These are phyloP conservation scores for Beaufortia kweichowensis DNA, from an alignment of 2,113 vertebrate genomes.

Conservation along the genomic window DNA sequence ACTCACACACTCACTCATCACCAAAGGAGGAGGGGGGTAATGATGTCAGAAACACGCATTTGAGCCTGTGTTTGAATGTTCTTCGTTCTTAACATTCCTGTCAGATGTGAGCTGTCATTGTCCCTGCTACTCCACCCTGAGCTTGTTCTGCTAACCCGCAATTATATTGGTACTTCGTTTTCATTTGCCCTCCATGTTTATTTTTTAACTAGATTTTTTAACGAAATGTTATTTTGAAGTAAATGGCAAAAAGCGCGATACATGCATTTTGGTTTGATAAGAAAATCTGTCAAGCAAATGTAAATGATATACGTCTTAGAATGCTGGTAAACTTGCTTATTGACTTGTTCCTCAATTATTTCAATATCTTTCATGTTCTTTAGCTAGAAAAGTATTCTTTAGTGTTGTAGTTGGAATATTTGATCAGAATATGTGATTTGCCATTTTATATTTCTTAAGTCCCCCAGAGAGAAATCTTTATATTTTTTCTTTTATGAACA, in stretches of 20 bases:
- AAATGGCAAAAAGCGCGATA: too few species aligned
- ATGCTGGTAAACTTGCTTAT: too few species aligned
- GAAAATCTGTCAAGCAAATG: background rate
- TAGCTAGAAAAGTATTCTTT: too few species aligned
- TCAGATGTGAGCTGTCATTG: constrained; percentile 17
- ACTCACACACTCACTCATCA: background rate
- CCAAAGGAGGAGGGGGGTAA: background rate
- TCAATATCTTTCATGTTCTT: too few species aligned
- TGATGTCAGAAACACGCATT: constrained; percentile 1
- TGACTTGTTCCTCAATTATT: too few species aligned
- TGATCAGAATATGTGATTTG: too few species aligned
- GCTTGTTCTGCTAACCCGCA: background rate
- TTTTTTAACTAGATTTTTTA: background rate
- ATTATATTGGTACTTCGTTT: background rate
- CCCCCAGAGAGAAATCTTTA: too few species aligned
- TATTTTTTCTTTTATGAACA: too few species aligned
- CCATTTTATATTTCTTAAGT: too few species aligned
- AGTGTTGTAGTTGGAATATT: too few species aligned
- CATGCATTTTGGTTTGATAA: background rate
- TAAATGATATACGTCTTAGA: background rate
- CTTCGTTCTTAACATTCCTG: constrained; percentile 26
- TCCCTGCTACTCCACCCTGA: constrained; percentile 12
- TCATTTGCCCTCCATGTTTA: background rate
- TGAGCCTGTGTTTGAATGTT: background rate
- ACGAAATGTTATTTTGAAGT: background rate